phyloP scores from a whole-genome alignment of 2,113 vertebrate species.

The Tautogolabrus adspersus region DNA sequence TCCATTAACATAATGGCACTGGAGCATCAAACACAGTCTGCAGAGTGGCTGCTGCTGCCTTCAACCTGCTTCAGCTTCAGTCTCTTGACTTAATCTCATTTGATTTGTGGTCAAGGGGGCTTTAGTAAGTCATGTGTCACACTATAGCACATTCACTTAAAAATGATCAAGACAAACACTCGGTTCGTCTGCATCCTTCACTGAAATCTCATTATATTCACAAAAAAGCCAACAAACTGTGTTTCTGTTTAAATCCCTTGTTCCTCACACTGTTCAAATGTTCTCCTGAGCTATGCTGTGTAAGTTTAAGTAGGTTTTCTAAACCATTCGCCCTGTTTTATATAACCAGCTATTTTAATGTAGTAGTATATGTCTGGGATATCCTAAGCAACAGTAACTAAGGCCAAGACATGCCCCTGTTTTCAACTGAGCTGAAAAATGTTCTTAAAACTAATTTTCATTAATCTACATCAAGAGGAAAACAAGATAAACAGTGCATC shows the following conservation, averaged over 20 bases:
- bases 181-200: background rate
- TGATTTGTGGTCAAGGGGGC: constrained; percentile 19
- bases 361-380: too few species aligned
- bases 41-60: constrained; percentile 23
- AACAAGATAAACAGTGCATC: background rate
- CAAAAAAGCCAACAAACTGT: background rate
- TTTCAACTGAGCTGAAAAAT: background rate
- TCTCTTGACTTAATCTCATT: constrained; percentile 10
- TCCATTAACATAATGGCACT: constrained; percentile 69
- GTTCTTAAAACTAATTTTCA: background rate
- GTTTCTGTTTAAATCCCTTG: too few species aligned
- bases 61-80: background rate
- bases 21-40: constrained; percentile 52
- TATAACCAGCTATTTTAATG: too few species aligned
- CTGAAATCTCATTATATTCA: background rate
- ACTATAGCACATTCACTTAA: constrained; percentile 4
- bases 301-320: too few species aligned
- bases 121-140: background rate
- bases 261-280: background rate
- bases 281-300: too few species aligned
- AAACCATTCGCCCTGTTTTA: too few species aligned
- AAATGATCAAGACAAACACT: background rate
- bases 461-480: background rate
- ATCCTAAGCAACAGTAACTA: too few species aligned
- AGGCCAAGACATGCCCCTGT: too few species aligned